phyloP scores from a whole-genome alignment of 1,140 invertebrate species.

The Brevipalpus yothersi region DNA sequence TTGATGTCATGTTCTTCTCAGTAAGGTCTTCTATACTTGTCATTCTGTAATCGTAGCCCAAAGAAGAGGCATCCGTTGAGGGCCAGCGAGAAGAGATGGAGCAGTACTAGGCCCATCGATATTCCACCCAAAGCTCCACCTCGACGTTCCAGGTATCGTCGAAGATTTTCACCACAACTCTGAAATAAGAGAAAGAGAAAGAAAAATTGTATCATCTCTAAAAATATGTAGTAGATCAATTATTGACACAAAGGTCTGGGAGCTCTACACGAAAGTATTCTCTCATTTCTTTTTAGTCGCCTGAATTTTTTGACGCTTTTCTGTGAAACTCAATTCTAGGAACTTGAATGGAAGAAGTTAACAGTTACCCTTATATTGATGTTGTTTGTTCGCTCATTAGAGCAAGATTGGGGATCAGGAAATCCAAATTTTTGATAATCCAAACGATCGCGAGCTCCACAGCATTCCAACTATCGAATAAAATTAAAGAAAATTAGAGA shows the following conservation, averaged over 20 bases:
- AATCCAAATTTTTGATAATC: conserved; percentile 11
- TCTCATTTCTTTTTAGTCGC: too few relatives aligned
- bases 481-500: not conserved
- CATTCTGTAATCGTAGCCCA: not conserved
- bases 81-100: conserved; percentile 8
- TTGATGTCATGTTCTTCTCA: too few relatives aligned
- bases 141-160: conserved; percentile 13
- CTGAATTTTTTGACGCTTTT: too few relatives aligned
- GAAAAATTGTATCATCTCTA: not conserved
- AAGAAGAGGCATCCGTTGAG: conserved; percentile 4
- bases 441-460: conserved; percentile 13
- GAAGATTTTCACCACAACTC: conserved; percentile 16
- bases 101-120: conserved; percentile 10
- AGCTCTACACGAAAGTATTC: too few relatives aligned
- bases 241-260: not conserved
- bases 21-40: too few relatives aligned
- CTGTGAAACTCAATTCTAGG: conserved; percentile 11
- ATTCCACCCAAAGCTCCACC: conserved; percentile 15
- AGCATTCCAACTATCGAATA: conserved; percentile 14
- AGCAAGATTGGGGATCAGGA: conserved; percentile 13
- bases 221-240: conserved; percentile 1
- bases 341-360: not conserved
- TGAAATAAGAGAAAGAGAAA: conserved; percentile 3
- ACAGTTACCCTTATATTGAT: conserved; percentile 13
- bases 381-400: conserved; percentile 15